Conservation (phyloP, 2,113 vertebrate species). For the Hypomesus transpacificus region DNA sequence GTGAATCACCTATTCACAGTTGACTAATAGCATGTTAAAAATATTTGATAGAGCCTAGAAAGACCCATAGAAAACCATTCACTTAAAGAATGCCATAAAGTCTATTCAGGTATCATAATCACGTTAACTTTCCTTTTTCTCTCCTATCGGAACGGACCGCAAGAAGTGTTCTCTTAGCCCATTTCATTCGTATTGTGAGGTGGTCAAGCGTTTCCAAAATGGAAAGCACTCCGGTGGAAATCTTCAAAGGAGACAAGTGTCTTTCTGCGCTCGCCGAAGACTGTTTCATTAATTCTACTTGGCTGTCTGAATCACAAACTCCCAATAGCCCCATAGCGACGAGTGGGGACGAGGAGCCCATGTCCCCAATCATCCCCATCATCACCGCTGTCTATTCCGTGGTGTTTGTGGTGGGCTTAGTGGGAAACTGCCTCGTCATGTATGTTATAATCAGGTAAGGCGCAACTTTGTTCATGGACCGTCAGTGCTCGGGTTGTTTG, state of each 20-base stretch:
- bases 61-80: background rate
- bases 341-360: slow-evolving; percentile 72
- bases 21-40: no score
- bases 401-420: slow-evolving; percentile 90
- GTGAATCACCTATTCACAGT: no score
- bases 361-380: slow-evolving; percentile 86
- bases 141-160: background rate
- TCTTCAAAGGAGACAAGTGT: slow-evolving; percentile 65
- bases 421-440: slow-evolving; percentile 96
- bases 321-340: slow-evolving; percentile 49
- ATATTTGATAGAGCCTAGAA: no score
- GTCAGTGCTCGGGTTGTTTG: background rate
- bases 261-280: slow-evolving; percentile 53
- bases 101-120: background rate
- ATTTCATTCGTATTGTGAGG: background rate
- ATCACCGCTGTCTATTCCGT: slow-evolving; percentile 93
- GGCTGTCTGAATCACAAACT: slow-evolving; percentile 50
- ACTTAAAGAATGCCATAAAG: background rate
- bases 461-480: background rate
- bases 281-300: slow-evolving; percentile 58
- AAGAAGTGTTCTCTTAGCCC: slow-evolving; percentile 3
- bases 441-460: slow-evolving; percentile 96
- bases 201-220: slow-evolving; percentile 39
- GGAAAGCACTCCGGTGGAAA: slow-evolving; percentile 65
- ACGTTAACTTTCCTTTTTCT: background rate